Evolutionary conservation across 2,888 invertebrate genomes (phyloP).

Genomic region (Aradus depressus): DNA sequence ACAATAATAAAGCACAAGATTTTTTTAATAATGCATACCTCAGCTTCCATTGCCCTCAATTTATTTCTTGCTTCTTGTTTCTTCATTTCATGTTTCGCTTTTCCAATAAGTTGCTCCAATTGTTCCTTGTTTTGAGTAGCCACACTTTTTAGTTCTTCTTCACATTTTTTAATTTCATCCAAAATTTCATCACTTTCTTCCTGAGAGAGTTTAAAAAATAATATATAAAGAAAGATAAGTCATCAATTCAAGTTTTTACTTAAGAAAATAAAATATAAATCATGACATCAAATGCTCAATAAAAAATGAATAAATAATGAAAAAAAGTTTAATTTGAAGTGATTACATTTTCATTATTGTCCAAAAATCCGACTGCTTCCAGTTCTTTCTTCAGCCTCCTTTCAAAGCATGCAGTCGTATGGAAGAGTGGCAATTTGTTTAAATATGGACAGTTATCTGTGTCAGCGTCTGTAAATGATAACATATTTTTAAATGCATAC

Average conservation of each 20-base stretch:
- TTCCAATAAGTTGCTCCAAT: slow-evolving; percentile 52
- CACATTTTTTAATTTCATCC: slow-evolving; percentile 75
- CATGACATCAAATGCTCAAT: background rate
- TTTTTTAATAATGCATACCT: slow-evolving; percentile 43
- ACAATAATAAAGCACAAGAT: no score
- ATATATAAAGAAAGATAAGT: background rate
- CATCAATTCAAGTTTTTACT: background rate
- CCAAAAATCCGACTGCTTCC: slow-evolving; percentile 74
- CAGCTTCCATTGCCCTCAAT: slow-evolving; percentile 58
- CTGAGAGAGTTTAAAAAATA: slow-evolving; percentile 10
- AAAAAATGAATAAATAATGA: background rate
- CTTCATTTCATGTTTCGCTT: slow-evolving; percentile 67
- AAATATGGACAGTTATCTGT: slow-evolving; percentile 23
- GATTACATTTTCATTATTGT: slow-evolving; percentile 42
- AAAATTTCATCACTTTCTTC: slow-evolving; percentile 78
- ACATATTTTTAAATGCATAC: no score
- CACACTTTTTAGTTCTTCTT: slow-evolving; percentile 64
- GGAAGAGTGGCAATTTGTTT: slow-evolving; percentile 30
- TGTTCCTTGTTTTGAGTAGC: slow-evolving; percentile 70
- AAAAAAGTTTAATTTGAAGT: background rate
- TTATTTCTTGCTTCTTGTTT: slow-evolving; percentile 66
- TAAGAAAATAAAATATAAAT: background rate
- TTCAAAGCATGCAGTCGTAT: slow-evolving; percentile 51
- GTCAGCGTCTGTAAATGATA: slow-evolving; percentile 25
- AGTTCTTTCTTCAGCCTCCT: slow-evolving; percentile 73